These are phyloP conservation scores for Labeo catla DNA, from an alignment of 2,113 vertebrate species.

Conservation along the genomic window DNA sequence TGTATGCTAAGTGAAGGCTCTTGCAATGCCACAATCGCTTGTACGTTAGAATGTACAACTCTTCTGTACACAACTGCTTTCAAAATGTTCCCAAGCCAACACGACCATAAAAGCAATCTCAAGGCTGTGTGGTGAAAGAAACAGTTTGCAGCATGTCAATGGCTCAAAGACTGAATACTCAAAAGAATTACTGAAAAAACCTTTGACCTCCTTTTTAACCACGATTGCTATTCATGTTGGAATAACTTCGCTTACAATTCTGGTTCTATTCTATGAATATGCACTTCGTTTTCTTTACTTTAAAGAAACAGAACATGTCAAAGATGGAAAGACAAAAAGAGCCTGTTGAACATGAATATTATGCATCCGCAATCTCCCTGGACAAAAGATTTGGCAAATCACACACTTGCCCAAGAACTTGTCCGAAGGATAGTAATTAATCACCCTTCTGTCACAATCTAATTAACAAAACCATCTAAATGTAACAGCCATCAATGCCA, in stretches of 20 bases:
- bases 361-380: background rate
- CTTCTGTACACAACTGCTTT: slow-evolving; percentile 53
- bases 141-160: slow-evolving; percentile 67
- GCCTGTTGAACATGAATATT: background rate
- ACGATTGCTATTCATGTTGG: slow-evolving; percentile 70
- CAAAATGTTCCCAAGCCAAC: slow-evolving; percentile 59
- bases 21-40: slow-evolving; percentile 18
- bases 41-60: slow-evolving; percentile 58
- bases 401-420: slow-evolving; percentile 1
- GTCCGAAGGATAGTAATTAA: slow-evolving; percentile 7
- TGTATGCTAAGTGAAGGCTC: slow-evolving; percentile 35
- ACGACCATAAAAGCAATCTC: slow-evolving; percentile 61
- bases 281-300: slow-evolving; percentile 78
- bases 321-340: background rate
- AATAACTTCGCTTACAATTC: slow-evolving; percentile 72
- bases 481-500: slow-evolving; percentile 25
- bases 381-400: background rate
- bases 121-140: slow-evolving; percentile 75
- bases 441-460: slow-evolving; percentile 14
- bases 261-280: slow-evolving; percentile 76
- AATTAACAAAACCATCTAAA: slow-evolving; percentile 33
- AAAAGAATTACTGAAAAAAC: slow-evolving; percentile 38
- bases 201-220: slow-evolving; percentile 67
- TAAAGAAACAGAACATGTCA: slow-evolving; percentile 41
- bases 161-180: slow-evolving; percentile 67